phyloP scores from a whole-genome alignment of 2,113 vertebrate genomes.

The Acanthochromis polyacanthus region DNA sequence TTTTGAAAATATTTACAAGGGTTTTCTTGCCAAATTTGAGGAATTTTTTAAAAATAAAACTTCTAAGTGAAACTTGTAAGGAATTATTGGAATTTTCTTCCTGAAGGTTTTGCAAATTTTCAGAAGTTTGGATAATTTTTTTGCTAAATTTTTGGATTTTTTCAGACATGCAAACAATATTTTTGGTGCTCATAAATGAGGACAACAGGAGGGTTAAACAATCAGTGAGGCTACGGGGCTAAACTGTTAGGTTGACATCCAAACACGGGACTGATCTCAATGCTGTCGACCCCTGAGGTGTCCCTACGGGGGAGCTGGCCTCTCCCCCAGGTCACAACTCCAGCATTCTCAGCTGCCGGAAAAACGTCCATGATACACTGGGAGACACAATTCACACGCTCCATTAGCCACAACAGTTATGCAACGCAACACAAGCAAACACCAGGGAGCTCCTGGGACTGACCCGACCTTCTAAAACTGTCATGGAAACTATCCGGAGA shows the following conservation, averaged over 20 bases:
- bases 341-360: constrained; percentile 73
- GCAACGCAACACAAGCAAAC: constrained; percentile 60
- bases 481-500: not conserved
- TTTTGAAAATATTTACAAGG: too few species aligned
- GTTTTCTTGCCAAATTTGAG: too few species aligned
- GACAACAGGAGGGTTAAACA: too few species aligned
- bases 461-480: constrained; percentile 36
- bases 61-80: too few species aligned
- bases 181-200: too few species aligned
- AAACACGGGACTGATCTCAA: constrained; percentile 1
- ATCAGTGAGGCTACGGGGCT: too few species aligned
- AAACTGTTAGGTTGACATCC: constrained; percentile 20
- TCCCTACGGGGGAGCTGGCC: constrained; percentile 22
- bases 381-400: constrained; percentile 73
- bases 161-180: too few species aligned
- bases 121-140: too few species aligned
- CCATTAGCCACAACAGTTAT: constrained; percentile 54
- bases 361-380: constrained; percentile 50
- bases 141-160: too few species aligned
- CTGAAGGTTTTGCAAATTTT: too few species aligned
- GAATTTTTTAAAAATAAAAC: too few species aligned
- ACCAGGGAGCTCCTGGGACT: constrained; percentile 44
- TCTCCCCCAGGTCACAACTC: constrained; percentile 49
- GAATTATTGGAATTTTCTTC: too few species aligned
- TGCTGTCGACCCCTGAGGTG: not conserved